A percentile compares a stretch with the other conserved stretches of the same genome.
These are phyloP conservation scores for Sturmia bella DNA, from an alignment of 2,888 invertebrate species.

Conservation along the genomic window DNA sequence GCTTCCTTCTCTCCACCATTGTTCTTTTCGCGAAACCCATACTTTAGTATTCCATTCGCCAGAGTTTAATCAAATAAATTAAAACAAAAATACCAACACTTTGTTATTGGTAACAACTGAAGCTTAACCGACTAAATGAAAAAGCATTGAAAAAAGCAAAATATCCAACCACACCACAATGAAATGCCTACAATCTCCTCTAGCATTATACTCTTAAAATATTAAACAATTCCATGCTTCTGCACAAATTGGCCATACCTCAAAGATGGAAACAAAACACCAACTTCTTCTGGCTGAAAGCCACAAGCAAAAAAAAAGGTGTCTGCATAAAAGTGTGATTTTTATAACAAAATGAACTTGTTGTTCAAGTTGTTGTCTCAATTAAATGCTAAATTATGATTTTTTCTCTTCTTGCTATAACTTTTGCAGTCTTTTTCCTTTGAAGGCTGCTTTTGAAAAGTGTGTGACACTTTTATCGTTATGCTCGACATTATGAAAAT, in stretches of 20 bases:
- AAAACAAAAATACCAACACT: conserved; percentile 71
- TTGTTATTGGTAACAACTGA: conserved; percentile 58
- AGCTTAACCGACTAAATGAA: conserved; percentile 33
- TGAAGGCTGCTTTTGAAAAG: conserved; percentile 8
- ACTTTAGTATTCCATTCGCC: conserved; percentile 63
- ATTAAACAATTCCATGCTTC: conserved; percentile 32
- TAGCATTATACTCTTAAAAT: conserved; percentile 15
- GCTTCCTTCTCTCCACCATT: conserved; percentile 17
- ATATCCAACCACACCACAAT: conserved; percentile 33
- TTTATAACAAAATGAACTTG: conserved; percentile 57
- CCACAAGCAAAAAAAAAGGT: conserved; percentile 53
- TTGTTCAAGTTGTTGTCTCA: conserved; percentile 66
- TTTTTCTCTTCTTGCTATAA: conserved; percentile 21
- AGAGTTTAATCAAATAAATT: conserved; percentile 72
- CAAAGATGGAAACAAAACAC: conserved; percentile 29
- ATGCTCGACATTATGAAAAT: conserved; percentile 71
- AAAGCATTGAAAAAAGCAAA: background rate
- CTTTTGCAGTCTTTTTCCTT: conserved; percentile 1
- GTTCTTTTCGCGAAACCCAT: conserved; percentile 8
- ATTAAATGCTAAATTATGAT: conserved; percentile 73
- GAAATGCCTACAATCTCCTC: conserved; percentile 21
- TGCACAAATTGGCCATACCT: conserved; percentile 48
- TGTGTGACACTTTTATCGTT: conserved; percentile 72
- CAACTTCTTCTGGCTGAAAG: conserved; percentile 4
- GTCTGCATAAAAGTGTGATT: conserved; percentile 60